Base-by-base conservation (phyloP, 2,797 vertebrate genomes). In the Sphenopsis melanotis region DNA sequence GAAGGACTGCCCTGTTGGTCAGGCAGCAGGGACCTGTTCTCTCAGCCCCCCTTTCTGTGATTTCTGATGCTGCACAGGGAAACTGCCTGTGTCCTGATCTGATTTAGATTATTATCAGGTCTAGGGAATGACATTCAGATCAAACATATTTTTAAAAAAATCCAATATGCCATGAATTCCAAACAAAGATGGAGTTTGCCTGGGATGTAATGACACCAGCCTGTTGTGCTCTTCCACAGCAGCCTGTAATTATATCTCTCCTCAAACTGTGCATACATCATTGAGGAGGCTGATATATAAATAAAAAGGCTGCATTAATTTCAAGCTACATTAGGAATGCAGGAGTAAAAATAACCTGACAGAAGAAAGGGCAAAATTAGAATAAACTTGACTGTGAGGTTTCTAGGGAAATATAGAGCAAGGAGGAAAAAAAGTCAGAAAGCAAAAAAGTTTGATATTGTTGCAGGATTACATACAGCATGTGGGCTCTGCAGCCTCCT, bases 311-410 rank as follows among this genome's bases (percentile, higher is more conserved):
- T 91, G 79, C 87, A 77, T 91, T 94, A 91, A 94, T 96, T 95
- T 97, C 93, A 96, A 94, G 92, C 83, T 95, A 94, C 93, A 95
- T 94, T 96, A 95, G 50, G 69, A 93, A 94, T 41, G 23, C 64
- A 78, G 82, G 70, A 88, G 65, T 93, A 80, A 94, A 95, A 92
- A 93, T 90, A 96, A 71, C 50, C 65, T 78, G 65, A 81, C 89
- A 89, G 69, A 57, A 59, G 80, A 90, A 90, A 78, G 56, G 36
- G 53, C 29, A 83, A 85, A 93, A 92, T 95, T 59, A 83, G 50
- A 87, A 91, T 79, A 91, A 83, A 86, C 47, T 82, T 83, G 82
- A 69, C 76, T 52, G 36, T 16, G 50, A 87, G 42, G 50, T 77
- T 92, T 95, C 83, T 80, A 60, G 32, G 74, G 80, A 63, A 84